Conservation (phyloP, 2,797 vertebrate species). For the Peromyscus melanophrys region DNA sequence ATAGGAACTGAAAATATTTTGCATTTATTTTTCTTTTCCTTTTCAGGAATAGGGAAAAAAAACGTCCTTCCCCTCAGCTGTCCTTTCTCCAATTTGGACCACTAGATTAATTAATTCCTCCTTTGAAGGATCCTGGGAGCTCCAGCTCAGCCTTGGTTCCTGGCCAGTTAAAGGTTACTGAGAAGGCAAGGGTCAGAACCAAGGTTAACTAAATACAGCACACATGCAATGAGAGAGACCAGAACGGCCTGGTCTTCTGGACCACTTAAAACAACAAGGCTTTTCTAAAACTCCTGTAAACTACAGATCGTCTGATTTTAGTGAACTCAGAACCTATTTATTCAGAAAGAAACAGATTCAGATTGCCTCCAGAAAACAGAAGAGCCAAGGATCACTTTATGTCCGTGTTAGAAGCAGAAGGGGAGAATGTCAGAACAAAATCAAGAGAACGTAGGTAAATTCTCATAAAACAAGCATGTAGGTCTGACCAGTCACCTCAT, state of each 20-base stretch:
- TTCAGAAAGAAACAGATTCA: constrained; percentile 7
- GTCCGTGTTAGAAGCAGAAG: background rate
- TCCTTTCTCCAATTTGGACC: constrained; percentile 3
- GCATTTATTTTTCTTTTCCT: constrained; percentile 63
- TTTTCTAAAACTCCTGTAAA: constrained; percentile 57
- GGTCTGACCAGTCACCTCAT: background rate
- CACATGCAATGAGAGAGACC: background rate
- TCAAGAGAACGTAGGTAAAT: constrained; percentile 5
- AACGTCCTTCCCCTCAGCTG: background rate
- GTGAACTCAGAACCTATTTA: background rate
- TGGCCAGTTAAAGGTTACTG: background rate
- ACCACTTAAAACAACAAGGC: background rate
- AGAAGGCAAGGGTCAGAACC: constrained; percentile 45
- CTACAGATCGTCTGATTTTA: background rate
- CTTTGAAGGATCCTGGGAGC: constrained; percentile 17
- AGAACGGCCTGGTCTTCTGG: background rate
- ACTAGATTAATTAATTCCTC: constrained; percentile 60
- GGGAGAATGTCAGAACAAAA: background rate
- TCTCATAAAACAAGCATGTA: background rate
- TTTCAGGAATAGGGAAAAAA: constrained; percentile 38
- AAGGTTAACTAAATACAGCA: constrained; percentile 34
- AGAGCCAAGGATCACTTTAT: background rate
- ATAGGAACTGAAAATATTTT: constrained; percentile 30
- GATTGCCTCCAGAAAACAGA: background rate
- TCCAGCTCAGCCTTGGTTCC: background rate